Base-by-base conservation (phyloP, 2,113 vertebrate species). In the Rhagologus leucostigma region DNA sequence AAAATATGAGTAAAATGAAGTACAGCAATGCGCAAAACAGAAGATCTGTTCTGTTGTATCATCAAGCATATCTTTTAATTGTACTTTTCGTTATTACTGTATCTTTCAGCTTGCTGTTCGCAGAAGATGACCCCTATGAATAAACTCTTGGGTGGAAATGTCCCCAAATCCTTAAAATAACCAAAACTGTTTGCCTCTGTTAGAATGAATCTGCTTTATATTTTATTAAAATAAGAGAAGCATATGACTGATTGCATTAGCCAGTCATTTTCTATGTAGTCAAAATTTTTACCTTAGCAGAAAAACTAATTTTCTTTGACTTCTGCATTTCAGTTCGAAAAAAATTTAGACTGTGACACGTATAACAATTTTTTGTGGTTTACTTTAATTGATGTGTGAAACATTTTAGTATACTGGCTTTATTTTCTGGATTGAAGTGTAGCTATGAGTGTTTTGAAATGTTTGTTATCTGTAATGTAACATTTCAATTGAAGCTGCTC, bases 21-120 rank as follows among this genome's bases (percentile, higher is more conserved):
- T 65, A 22, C 35, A 85, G 10, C 27, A 42, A 3, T 44, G 16
- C 0, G 2, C 14, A 50, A n/a, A 93, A 52, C 44, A 41, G 32
- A 63, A 63, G 47, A 29, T 20, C 5, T 33, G 10, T 50, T 92
- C 23, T 46, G 0, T 65, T 84, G 6, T 5, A 32, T 69, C 22
- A 70, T 47, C 4, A 7, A 11, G 33, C 3, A 1, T 82, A 16
- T 56, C 13, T 77, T 80, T 55, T 75, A 87, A 39, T 63, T 24
- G 5, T 57, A 13, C 0, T 0, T 70, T 65, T 67, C 5, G 8
- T 49, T 37, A 32, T 89, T 78, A 33, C 16, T 65, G 0, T 65
- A 9, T 87, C 32, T 69, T 69, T 70, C 73, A 79, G 33, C 30
- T 60, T 81, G 16, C 39, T 64, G 18, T 75, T 95, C n/a, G 62